Percentiles rank a stretch among this genome's conserved stretches.
Evolutionary conservation across 2,888 invertebrate genomes (phyloP).

Genomic region (Leucoptera coffeella): DNA sequence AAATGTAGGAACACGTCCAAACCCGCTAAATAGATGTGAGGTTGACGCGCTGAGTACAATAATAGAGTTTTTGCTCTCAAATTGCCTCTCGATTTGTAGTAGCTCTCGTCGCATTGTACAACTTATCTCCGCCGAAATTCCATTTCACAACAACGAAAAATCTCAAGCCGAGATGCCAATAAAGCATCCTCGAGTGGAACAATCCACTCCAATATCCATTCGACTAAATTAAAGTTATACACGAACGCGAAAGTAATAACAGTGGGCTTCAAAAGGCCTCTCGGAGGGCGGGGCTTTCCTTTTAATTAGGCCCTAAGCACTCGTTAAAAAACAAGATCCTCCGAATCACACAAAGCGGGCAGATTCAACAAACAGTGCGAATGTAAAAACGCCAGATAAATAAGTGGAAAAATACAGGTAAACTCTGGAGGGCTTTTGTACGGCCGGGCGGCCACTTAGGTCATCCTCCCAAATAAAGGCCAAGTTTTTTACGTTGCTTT

Average conservation of each 20-base stretch:
- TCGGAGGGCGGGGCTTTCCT: conserved; percentile 46
- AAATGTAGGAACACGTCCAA: no score
- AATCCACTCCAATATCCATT: conserved; percentile 37
- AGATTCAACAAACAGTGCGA: conserved; percentile 43
- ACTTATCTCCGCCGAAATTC: no score
- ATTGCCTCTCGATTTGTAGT: no score
- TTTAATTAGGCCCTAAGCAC: conserved; percentile 53
- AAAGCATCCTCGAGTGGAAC: conserved; percentile 13
- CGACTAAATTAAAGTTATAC: conserved; percentile 46
- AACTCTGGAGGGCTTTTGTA: conserved; percentile 49
- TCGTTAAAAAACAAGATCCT: conserved; percentile 52
- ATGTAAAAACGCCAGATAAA: conserved; percentile 50
- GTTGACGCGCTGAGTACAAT: no score
- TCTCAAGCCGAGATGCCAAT: background rate
- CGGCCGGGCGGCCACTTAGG: conserved; percentile 50
- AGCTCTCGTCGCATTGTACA: no score
- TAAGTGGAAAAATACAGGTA: conserved; percentile 55
- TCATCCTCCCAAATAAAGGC: conserved; percentile 51
- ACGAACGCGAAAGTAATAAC: conserved; percentile 47
- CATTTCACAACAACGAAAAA: no score
- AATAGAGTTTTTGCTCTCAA: no score
- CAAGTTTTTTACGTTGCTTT: conserved; percentile 50
- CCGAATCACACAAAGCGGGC: conserved; percentile 41
- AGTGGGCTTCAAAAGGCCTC: conserved; percentile 48
- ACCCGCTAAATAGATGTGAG: no score